Conservation (phyloP, 2,888 invertebrate species). For the Cyrtodaria siliqua region DNA sequence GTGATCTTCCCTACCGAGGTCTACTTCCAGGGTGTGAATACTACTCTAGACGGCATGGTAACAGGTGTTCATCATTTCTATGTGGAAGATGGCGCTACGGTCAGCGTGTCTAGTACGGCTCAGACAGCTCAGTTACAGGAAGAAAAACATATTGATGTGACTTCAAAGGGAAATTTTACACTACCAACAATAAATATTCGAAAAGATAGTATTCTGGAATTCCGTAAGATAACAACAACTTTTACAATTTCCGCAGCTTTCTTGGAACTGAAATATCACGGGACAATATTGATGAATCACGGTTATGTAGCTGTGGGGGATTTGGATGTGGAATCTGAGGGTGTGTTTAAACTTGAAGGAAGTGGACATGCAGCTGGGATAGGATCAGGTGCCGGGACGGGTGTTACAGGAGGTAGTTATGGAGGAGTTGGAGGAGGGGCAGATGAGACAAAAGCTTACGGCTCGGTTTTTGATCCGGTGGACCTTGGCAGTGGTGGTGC, state of each 20-base stretch:
- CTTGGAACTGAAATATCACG: conserved; percentile 74
- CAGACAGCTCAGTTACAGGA: conserved; percentile 75
- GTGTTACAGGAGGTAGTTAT: conserved; percentile 67
- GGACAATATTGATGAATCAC: conserved; percentile 74
- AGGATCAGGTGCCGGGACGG: conserved; percentile 67
- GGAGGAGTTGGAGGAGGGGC: conserved; percentile 71
- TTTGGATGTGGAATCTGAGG: conserved; percentile 71
- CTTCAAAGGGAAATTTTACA: conserved; percentile 73
- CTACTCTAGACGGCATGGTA: conserved; percentile 70
- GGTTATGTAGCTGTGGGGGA: conserved; percentile 72
- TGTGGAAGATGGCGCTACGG: conserved; percentile 68
- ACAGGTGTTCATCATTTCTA: conserved; percentile 77
- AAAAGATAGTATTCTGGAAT: conserved; percentile 64
- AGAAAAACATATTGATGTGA: conserved; percentile 57
- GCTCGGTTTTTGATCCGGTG: conserved; percentile 73
- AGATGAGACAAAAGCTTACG: conserved; percentile 61
- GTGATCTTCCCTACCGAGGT: conserved; percentile 77
- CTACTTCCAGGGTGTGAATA: conserved; percentile 75
- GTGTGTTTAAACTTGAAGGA: conserved; percentile 68
- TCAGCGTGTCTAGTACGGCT: conserved; percentile 68
- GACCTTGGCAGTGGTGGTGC: conserved; percentile 77
- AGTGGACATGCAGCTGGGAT: conserved; percentile 57
- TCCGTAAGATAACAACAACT: conserved; percentile 61
- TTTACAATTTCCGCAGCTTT: conserved; percentile 71
- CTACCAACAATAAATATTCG: conserved; percentile 73